Evolutionary conservation across 2,888 invertebrate genomes (phyloP), one percentile per base, ranked within the genome.

Genomic region (Pseudoips prasinana): DNA sequence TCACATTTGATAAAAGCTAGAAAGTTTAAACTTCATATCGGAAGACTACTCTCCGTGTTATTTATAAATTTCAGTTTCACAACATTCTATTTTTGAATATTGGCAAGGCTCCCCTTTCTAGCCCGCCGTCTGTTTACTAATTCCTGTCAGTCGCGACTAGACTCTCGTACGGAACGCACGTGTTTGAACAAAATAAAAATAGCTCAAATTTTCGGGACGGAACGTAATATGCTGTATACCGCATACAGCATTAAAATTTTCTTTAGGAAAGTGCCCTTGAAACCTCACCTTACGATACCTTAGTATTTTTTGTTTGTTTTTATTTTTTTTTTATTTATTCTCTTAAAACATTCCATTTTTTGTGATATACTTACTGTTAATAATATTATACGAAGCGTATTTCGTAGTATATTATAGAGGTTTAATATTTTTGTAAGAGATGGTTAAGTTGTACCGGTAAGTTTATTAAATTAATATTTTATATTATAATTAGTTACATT

Each of bases 161-260:
- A 36, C 29, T 40, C 39, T 53, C 45, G 8, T 24, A 25, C 40
- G 8, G 57, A 56, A 46, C 66, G 47, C 65, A 64, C 71, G 72
- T 48, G 7, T 49, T 24, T 10, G 10, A 1, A 33, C 46, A 46
- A 25, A 32, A 49, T 31, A 46, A 55, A 47, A 49, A 42, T 49
- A 51, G 42, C 50, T 61, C 41, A 41, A 47, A 40, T 26, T 47
- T 42, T 40, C 8, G 17, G 9, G 43, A 50, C 58, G 53, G 42
- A 46, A 34, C 30, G 56, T 78, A 79, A 59, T 79, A 81, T 83
- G 80, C 83, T 81, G 78, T 84, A 76, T 74, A 65, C 50, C 46
- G 53, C 37, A 66, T 76, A 77, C 81, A 76, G 81, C 80, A 69
- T 69, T 41, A 54, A 46, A 39, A 60, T 73, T 29, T 69, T 72